Evolutionary conservation across 2,888 invertebrate genomes (phyloP).

Genomic region (Apodemia hepburni): DNA sequence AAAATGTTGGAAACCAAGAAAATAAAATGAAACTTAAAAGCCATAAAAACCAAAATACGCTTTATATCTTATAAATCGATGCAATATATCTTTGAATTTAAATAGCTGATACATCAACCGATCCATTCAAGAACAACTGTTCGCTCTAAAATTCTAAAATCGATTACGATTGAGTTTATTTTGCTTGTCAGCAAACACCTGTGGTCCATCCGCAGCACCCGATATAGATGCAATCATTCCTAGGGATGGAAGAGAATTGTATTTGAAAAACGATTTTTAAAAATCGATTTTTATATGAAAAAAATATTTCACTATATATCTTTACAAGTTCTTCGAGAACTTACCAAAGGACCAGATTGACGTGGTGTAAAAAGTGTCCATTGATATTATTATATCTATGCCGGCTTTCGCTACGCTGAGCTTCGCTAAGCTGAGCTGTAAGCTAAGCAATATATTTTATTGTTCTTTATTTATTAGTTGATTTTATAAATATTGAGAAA

Average conservation of each 20-base stretch:
- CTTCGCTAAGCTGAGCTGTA: too few species aligned
- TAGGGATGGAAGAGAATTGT: not conserved
- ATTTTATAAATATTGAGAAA: too few species aligned
- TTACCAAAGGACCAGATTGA: too few species aligned
- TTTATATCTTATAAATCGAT: constrained; percentile 15
- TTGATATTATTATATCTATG: too few species aligned
- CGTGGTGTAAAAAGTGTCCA: too few species aligned
- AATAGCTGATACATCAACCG: constrained; percentile 33
- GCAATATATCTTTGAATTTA: constrained; percentile 23
- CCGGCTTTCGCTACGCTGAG: too few species aligned
- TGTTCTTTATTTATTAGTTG: too few species aligned
- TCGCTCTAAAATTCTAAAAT: constrained; percentile 62
- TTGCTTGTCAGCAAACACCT: constrained; percentile 71
- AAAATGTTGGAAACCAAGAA: not conserved
- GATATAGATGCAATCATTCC: constrained; percentile 68
- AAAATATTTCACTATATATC: too few species aligned
- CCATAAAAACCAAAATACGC: constrained; percentile 14
- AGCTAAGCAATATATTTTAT: too few species aligned
- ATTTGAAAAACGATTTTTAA: not conserved
- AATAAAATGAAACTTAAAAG: constrained; percentile 4
- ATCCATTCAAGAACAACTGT: constrained; percentile 49
- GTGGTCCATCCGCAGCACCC: constrained; percentile 57
- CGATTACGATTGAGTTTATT: constrained; percentile 72
- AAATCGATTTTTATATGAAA: not conserved
- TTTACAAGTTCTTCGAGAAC: too few species aligned